Evolutionary conservation across 2,888 invertebrate genomes (phyloP).

Genomic region (Cephus spinipes): DNA sequence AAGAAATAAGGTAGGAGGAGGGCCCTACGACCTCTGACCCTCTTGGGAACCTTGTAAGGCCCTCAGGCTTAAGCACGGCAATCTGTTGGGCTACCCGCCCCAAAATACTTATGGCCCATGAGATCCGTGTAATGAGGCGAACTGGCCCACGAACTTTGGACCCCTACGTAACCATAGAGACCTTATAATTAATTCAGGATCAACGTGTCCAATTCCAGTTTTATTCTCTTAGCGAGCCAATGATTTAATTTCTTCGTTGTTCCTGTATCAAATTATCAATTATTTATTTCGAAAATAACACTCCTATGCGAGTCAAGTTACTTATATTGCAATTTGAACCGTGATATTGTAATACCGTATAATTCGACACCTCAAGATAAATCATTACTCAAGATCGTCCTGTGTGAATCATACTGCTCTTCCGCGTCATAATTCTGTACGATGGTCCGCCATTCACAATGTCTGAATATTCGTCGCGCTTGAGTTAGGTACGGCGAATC

Average conservation of each 20-base stretch:
- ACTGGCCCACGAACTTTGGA: background rate
- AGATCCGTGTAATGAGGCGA: background rate
- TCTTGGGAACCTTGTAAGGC: slow-evolving; percentile 52
- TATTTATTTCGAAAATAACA: background rate
- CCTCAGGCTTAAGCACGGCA: slow-evolving; percentile 41
- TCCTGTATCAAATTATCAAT: background rate
- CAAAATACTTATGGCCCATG: background rate
- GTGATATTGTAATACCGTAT: background rate
- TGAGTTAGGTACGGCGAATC: slow-evolving; percentile 4
- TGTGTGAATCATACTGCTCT: background rate
- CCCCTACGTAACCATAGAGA: background rate
- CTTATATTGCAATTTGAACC: background rate
- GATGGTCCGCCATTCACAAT: background rate
- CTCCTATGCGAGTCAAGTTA: background rate
- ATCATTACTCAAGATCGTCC: background rate
- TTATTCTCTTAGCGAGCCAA: background rate
- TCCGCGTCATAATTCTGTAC: slow-evolving; percentile 1
- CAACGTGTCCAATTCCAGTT: background rate
- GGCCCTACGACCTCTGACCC: slow-evolving; percentile 55
- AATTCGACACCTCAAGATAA: background rate
- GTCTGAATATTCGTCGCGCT: background rate
- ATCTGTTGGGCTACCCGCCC: background rate
- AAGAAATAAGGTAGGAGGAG: slow-evolving; percentile 45
- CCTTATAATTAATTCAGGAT: background rate
- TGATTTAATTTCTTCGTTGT: background rate